Evolutionary conservation across 2,113 vertebrate genomes (phyloP).

Genomic region (Lagopus muta): DNA sequence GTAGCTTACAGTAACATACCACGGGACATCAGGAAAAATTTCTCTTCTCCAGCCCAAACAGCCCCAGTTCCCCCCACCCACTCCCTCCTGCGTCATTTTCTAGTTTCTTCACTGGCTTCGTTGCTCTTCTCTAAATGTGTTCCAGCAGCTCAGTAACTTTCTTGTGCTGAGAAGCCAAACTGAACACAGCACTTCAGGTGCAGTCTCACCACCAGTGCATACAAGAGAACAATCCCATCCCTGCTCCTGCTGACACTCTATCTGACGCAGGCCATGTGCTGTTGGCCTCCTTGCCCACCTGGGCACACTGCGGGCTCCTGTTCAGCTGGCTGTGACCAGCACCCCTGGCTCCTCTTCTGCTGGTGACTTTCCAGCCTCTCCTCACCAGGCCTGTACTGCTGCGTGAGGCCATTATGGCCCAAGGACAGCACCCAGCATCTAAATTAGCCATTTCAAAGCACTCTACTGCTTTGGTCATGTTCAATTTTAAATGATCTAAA

Average conservation of each 20-base stretch:
- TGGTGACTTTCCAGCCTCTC: neutral
- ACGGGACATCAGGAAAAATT: no score
- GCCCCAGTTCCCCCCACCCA: no score
- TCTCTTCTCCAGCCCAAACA: no score
- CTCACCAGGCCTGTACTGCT: neutral
- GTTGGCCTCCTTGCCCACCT: no score
- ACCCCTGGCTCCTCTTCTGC: neutral
- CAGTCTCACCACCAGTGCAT: neutral
- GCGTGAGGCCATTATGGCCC: neutral
- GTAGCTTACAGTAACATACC: neutral
- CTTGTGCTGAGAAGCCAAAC: no score
- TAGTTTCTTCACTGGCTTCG: no score
- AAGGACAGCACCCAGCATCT: neutral
- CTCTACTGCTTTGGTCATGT: no score
- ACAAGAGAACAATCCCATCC: neutral
- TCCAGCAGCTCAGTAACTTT: no score
- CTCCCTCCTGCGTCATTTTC: no score
- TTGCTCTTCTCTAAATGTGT: no score
- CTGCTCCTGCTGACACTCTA: neutral
- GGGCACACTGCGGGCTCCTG: no score
- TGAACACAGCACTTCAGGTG: neutral
- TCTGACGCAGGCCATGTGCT: neutral
- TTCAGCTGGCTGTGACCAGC: neutral
- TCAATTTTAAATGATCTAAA: neutral
- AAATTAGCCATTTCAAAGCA: neutral